These are phyloP conservation scores for Alligator mississippiensis DNA, from an alignment of 2,113 vertebrate genomes.

Conservation along the genomic window DNA sequence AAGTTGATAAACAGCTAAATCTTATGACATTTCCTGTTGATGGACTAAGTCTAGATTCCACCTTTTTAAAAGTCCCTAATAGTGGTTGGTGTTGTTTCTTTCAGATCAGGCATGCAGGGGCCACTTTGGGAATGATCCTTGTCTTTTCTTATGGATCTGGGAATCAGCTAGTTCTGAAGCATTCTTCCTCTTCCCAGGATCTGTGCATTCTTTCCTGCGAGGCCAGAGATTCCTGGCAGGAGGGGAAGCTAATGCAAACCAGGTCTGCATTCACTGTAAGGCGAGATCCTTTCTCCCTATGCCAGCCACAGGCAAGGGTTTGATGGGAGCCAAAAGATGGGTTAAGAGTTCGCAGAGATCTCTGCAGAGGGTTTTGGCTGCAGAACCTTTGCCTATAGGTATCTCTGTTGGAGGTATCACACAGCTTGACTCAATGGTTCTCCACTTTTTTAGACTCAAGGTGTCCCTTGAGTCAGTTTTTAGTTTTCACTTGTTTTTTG, in stretches of 20 bases:
- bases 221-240: background rate
- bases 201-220: background rate
- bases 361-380: background rate
- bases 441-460: too few relatives aligned
- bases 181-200: background rate
- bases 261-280: background rate
- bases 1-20: background rate
- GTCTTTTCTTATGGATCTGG: background rate
- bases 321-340: background rate
- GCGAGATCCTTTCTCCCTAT: background rate
- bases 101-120: background rate
- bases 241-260: background rate
- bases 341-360: fast-evolving
- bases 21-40: background rate
- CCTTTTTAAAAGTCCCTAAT: background rate
- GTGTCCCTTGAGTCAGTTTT: too few relatives aligned
- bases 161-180: background rate
- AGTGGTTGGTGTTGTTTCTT: too few relatives aligned
- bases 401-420: background rate
- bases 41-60: background rate
- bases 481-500: too few relatives aligned
- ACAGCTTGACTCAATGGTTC: background rate
- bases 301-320: too few relatives aligned
- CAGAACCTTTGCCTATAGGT: background rate
- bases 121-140: background rate